A percentile compares a stretch with the other conserved stretches of the same genome.
Evolutionary conservation across 2,888 invertebrate species (phyloP).

Genomic region (Hyposoter dolosus): DNA sequence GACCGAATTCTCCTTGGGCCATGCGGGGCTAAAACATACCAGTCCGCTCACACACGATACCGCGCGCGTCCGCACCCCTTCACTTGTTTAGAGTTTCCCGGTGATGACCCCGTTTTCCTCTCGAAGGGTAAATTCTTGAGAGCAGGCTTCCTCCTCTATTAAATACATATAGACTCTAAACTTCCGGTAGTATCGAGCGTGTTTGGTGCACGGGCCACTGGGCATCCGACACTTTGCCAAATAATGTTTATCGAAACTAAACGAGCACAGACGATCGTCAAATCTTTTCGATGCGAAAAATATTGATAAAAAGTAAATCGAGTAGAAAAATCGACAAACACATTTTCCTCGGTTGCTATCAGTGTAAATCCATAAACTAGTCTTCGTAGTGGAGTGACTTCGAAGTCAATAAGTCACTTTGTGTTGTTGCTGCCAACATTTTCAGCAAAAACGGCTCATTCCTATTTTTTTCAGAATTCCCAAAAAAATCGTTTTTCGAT

Average conservation of each 20-base stretch:
- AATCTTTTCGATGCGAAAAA: background rate
- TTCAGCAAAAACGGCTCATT: background rate
- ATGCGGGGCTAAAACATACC: slow-evolving; percentile 47
- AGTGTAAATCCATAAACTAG: no score
- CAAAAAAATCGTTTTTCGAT: background rate
- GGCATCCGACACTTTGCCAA: slow-evolving; percentile 56
- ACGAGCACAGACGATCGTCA: background rate
- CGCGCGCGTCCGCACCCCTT: slow-evolving; percentile 20
- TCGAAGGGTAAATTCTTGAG: slow-evolving; percentile 64
- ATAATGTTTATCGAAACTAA: slow-evolving; percentile 57
- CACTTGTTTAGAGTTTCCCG: slow-evolving; percentile 53
- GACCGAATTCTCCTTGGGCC: slow-evolving; percentile 46
- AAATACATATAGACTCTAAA: slow-evolving; percentile 36
- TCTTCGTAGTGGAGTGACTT: no score
- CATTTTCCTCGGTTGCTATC: no score
- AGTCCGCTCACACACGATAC: slow-evolving; percentile 19
- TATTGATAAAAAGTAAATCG: slow-evolving; percentile 3
- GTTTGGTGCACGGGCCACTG: slow-evolving; percentile 57
- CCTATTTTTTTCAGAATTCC: background rate
- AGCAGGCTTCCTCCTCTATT: slow-evolving; percentile 41
- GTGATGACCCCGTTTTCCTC: slow-evolving; percentile 60
- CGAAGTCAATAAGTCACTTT: no score
- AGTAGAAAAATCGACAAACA: background rate
- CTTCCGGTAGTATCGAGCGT: slow-evolving; percentile 48
- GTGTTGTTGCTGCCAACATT: background rate